A percentile compares a stretch with the other conserved stretches of the same genome.
phyloP scores from a whole-genome alignment of 2,888 invertebrate genomes.

The Apamea sordens region DNA sequence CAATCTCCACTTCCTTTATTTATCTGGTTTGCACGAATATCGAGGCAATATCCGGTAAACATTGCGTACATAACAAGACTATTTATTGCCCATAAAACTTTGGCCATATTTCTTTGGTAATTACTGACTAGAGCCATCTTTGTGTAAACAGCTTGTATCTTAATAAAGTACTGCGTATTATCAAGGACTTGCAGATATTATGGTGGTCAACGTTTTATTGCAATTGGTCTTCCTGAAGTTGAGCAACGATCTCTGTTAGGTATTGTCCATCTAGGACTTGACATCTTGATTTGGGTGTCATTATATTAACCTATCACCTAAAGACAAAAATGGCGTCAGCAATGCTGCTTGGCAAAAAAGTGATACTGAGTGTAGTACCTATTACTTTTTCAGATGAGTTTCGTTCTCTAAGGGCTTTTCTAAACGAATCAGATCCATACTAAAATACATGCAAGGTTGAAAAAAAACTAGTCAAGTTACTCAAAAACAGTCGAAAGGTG shows the following conservation, averaged over 20 bases:
- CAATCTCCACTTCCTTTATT: constrained; percentile 43
- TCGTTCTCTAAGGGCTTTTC: neutral
- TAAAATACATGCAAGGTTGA: neutral
- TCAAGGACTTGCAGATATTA: neutral
- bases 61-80: constrained; percentile 53
- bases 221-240: neutral
- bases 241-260: neutral
- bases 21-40: constrained; percentile 37
- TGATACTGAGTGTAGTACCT: neutral
- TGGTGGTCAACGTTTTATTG: neutral
- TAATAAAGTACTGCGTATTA: neutral
- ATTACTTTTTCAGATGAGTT: neutral
- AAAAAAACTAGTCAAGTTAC: neutral
- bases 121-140: constrained; percentile 27
- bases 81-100: constrained; percentile 60
- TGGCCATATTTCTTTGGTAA: constrained; percentile 47
- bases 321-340: neutral
- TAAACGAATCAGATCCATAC: neutral
- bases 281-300: neutral
- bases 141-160: constrained; percentile 22
- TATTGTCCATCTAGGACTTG: neutral
- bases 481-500: neutral
- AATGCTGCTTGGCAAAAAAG: neutral
- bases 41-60: constrained; percentile 27
- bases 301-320: neutral